Conservation (phyloP, 2,113 vertebrate genomes). For the Fukomys damarensis region DNA sequence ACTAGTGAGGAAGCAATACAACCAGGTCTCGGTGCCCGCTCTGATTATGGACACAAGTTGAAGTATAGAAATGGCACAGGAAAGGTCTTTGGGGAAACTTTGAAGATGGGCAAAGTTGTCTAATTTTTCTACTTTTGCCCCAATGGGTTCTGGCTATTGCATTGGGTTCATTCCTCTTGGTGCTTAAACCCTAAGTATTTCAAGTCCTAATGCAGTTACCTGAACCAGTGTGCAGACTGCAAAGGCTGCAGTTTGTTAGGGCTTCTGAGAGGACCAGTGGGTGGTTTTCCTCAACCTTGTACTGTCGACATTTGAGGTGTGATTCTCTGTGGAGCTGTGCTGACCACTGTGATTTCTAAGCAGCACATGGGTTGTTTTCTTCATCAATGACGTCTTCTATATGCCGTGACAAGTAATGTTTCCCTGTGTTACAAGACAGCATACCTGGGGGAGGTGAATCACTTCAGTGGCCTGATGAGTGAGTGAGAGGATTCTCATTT, state of each 20-base stretch:
- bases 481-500: not conserved
- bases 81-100: not conserved
- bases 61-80: not conserved
- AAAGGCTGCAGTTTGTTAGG: not conserved
- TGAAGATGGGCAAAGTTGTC: not conserved
- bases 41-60: fast-evolving
- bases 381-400: not conserved
- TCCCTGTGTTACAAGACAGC: not conserved
- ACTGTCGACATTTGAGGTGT: not conserved
- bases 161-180: too few relatives aligned
- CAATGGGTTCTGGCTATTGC: not conserved
- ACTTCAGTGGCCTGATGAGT: not conserved
- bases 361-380: not conserved
- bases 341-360: not conserved
- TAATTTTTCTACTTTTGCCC: not conserved
- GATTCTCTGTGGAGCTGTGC: too few relatives aligned
- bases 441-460: not conserved
- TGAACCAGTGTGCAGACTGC: not conserved
- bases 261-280: not conserved
- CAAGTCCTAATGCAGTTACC: too few relatives aligned
- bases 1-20: not conserved
- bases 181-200: not conserved
- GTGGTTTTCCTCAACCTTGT: too few relatives aligned
- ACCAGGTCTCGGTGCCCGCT: not conserved
- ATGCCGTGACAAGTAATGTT: not conserved